A percentile compares a stretch with the other conserved stretches of the same genome.
Conservation (phyloP, 2,888 invertebrate species). For the Nebria salina region DNA sequence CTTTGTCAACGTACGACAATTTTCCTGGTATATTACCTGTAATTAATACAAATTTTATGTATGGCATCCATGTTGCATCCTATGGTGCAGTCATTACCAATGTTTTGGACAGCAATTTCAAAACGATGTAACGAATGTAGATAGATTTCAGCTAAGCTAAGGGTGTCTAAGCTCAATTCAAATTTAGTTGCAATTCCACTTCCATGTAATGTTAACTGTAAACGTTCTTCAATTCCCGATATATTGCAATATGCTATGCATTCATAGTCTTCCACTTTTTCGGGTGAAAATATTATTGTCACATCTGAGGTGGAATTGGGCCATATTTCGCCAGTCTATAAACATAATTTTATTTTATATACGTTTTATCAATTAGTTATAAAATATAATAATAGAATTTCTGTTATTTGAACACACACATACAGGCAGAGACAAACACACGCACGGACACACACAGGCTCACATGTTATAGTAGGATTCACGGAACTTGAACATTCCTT, state of each 20-base stretch:
- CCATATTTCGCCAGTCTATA: constrained; percentile 69
- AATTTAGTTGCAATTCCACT: constrained; percentile 69
- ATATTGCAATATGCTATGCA: constrained; percentile 69
- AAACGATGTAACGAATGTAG: constrained; percentile 69
- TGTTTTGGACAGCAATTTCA: constrained; percentile 69
- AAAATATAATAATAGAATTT: too few species aligned
- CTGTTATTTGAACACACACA: too few species aligned
- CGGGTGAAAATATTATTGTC: constrained; percentile 67
- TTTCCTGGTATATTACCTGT: constrained; percentile 70
- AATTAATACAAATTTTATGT: constrained; percentile 27
- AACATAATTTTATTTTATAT: constrained; percentile 7
- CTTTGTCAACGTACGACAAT: constrained; percentile 63
- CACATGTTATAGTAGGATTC: too few species aligned
- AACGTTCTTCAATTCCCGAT: constrained; percentile 66
- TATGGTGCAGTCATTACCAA: constrained; percentile 56
- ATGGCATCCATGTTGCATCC: too few species aligned
- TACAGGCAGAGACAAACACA: too few species aligned
- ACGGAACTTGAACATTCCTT: too few species aligned
- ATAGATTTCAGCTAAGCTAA: constrained; percentile 69
- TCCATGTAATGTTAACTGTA: constrained; percentile 66
- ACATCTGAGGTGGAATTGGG: constrained; percentile 67
- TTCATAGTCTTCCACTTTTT: constrained; percentile 64
- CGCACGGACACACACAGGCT: too few species aligned
- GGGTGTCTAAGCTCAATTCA: constrained; percentile 66
- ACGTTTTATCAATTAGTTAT: background rate